phyloP scores from a whole-genome alignment of 2,113 vertebrate species.

The Sigmodon hispidus region DNA sequence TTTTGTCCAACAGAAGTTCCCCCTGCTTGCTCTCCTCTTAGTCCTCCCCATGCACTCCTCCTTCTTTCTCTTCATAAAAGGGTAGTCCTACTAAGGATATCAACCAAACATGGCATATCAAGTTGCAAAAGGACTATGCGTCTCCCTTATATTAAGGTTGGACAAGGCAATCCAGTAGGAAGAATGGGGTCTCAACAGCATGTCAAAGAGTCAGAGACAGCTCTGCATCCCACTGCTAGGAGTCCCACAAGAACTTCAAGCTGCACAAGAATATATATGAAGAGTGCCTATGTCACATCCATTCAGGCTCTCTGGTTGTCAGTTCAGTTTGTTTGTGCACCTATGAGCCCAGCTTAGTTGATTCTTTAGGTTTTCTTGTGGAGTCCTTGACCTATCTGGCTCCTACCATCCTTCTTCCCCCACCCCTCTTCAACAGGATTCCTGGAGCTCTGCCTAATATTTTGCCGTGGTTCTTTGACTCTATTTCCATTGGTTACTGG shows the following conservation, averaged over 20 bases:
- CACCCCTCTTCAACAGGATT: background rate
- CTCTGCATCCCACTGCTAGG: rapidly evolving
- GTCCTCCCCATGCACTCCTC: background rate
- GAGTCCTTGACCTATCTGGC: background rate
- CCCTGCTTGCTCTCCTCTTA: background rate
- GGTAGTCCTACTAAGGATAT: background rate
- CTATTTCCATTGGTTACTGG: background rate
- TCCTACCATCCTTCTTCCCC: background rate
- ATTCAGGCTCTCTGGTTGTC: background rate
- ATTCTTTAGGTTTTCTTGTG: background rate
- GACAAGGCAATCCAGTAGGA: background rate
- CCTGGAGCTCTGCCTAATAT: background rate
- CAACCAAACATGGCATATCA: background rate
- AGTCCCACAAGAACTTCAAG: background rate
- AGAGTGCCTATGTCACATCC: background rate
- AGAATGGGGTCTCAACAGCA: background rate
- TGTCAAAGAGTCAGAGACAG: background rate
- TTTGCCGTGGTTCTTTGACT: background rate
- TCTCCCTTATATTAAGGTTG: background rate
- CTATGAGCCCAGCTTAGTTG: background rate
- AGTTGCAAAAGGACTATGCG: background rate
- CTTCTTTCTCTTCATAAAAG: background rate
- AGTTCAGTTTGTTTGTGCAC: background rate
- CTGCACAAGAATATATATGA: background rate
- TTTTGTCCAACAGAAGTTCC: background rate